Base-by-base conservation (phyloP, 1,140 invertebrate genomes). In the Ostrea edulis region DNA sequence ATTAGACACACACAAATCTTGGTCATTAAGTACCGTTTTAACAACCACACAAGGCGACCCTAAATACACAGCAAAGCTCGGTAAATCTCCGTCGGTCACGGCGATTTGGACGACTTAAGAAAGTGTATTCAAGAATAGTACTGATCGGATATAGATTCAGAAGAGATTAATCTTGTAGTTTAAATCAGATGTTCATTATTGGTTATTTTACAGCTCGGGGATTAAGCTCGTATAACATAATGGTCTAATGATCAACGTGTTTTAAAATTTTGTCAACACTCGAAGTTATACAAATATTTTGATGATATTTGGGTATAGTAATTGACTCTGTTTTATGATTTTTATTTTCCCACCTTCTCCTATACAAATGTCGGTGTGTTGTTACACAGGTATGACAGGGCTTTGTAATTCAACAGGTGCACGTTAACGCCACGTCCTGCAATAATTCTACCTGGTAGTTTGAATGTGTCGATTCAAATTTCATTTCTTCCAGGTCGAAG, bases 111-210 rank as follows among this genome's bases (percentile, higher is more conserved):
- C 68, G 25, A 44, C 25, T 35, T 22, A 77, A 77, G 68, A 77
- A 77, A 77, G 68, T 29, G 25, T 29, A 77, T 77, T 77, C 25
- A 77, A 77, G 29, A 77, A 22, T 77, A 14, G 68, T 29, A 29
- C 68, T 29, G 29, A 77, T 77, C 68, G 68, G 68, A 77, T 77
- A 77, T 29, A 77, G 20, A 71, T 29, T 35, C 68, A 77, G 68
- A 77, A 20, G 20, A 77, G 68, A 77, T 77, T 77, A 77, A 77
- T 77, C 25, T 77, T 11, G 68, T 77, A 77, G 22, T 77, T 77
- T 77, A 77, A 77, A 77, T 77, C 68, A 14, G 68, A 77, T 77
- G 25, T 77, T 77, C 68, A 77, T 77, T 77, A 77, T 35, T 25
- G 12, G 68, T 77, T 77, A 9, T 29, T 12, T 77, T 77, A 77